Percentiles rank a stretch among this genome's conserved stretches.
Conservation (phyloP, 2,797 vertebrate species). For the Chiloscyllium punctatum region DNA sequence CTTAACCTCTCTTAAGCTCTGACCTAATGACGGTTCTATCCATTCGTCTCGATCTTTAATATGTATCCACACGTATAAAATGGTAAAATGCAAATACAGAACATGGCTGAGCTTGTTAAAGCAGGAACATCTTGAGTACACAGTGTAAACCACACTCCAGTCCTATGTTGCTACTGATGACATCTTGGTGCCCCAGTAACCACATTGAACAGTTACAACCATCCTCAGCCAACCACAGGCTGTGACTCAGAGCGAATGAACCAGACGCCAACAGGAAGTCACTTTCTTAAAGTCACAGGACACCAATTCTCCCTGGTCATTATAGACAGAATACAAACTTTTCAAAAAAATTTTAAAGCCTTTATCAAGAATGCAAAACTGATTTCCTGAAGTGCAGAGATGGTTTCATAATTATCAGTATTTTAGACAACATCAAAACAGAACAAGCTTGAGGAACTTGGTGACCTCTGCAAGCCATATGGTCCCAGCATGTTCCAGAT, state of each 20-base stretch:
- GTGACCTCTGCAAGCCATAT: background rate
- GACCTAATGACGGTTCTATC: background rate
- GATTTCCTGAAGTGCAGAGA: background rate
- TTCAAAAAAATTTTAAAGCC: background rate
- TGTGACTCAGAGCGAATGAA: background rate
- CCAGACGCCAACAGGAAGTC: background rate
- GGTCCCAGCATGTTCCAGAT: too few species aligned
- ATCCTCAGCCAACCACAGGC: background rate
- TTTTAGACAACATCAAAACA: background rate
- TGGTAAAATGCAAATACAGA: background rate
- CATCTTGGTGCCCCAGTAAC: conserved; percentile 2
- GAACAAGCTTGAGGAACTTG: background rate
- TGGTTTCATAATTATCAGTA: background rate
- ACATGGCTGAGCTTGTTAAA: background rate
- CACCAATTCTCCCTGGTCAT: background rate
- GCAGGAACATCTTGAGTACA: background rate
- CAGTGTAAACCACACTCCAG: background rate
- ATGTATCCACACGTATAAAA: background rate
- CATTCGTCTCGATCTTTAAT: background rate
- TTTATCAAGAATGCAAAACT: background rate
- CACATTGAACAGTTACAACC: conserved; percentile 19
- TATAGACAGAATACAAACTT: background rate
- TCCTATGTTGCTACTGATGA: conserved; percentile 2
- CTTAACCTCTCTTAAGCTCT: background rate
- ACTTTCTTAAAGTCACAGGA: conserved; percentile 10